A percentile compares a stretch with the other conserved stretches of the same genome.
phyloP scores from a whole-genome alignment of 2,113 vertebrate species.

The Silurus glanis region DNA sequence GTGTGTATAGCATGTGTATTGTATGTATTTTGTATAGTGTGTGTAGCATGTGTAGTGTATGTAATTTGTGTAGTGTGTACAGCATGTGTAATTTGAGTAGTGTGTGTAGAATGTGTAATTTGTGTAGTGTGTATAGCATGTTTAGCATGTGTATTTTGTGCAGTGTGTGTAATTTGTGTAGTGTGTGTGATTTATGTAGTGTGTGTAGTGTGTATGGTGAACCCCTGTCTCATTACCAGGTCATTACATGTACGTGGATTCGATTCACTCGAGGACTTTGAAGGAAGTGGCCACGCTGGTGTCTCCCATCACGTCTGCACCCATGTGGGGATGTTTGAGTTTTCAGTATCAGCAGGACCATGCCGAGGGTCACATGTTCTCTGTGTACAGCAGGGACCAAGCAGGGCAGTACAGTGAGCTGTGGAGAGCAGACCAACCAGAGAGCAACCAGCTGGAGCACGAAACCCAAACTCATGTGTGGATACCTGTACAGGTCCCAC shows the following conservation, averaged over 20 bases:
- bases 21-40: too few species aligned
- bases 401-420: constrained; percentile 89
- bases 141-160: too few species aligned
- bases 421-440: constrained; percentile 75
- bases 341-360: constrained; percentile 88
- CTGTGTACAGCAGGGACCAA: constrained; percentile 81
- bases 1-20: too few species aligned
- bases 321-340: constrained; percentile 87
- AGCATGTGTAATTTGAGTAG: too few species aligned
- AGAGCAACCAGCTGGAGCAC: constrained; percentile 53
- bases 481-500: constrained; percentile 83
- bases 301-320: constrained; percentile 80
- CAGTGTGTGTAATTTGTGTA: neutral
- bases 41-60: too few species aligned
- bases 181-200: neutral
- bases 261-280: constrained; percentile 83
- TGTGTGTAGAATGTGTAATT: too few species aligned
- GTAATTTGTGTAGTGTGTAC: too few species aligned
- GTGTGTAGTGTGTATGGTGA: neutral
- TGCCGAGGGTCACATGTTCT: constrained; percentile 79
- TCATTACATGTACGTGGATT: constrained; percentile 95
- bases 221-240: constrained; percentile 65
- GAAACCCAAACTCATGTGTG: constrained; percentile 64
- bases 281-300: constrained; percentile 90
- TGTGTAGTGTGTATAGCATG: too few species aligned